Evolutionary conservation across 2,113 vertebrate genomes (phyloP).

Genomic region (Amia ocellicauda): DNA sequence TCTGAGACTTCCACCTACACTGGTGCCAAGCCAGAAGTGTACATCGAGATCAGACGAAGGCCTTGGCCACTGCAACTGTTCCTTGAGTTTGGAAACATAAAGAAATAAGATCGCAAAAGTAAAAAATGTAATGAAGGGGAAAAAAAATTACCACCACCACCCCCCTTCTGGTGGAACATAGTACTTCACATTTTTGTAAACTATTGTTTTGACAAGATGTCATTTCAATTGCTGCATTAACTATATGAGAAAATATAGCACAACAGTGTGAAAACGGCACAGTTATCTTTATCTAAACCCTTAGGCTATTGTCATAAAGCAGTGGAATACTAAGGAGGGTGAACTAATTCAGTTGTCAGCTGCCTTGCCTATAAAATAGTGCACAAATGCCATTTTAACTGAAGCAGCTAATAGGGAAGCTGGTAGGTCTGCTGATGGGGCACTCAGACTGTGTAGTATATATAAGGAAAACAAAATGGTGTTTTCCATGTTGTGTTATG

Average conservation of each 20-base stretch:
- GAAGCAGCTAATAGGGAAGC: constrained; percentile 73
- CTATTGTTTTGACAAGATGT: constrained; percentile 93
- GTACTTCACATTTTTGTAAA: constrained; percentile 75
- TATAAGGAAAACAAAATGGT: constrained; percentile 10
- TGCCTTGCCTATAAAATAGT: constrained; percentile 82
- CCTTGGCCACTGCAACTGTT: background rate
- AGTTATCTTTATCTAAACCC: constrained; percentile 94
- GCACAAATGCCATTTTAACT: constrained; percentile 72
- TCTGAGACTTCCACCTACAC: no score
- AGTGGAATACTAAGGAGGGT: constrained; percentile 81
- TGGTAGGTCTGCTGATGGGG: constrained; percentile 56
- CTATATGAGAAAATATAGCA: constrained; percentile 88
- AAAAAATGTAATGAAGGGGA: background rate
- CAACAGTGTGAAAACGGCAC: constrained; percentile 76
- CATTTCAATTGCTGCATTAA: constrained; percentile 94
- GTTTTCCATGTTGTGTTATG: constrained; percentile 21
- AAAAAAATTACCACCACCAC: constrained; percentile 62
- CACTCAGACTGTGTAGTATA: constrained; percentile 27
- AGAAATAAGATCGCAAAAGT: background rate
- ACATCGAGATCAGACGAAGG: no score
- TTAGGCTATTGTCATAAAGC: constrained; percentile 98
- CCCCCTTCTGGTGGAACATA: constrained; percentile 68
- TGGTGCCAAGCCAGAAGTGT: no score
- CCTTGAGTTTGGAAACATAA: background rate
- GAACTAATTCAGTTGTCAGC: constrained; percentile 97